phyloP scores from a whole-genome alignment of 2,888 invertebrate genomes.

The Hofmannophila pseudospretella region DNA sequence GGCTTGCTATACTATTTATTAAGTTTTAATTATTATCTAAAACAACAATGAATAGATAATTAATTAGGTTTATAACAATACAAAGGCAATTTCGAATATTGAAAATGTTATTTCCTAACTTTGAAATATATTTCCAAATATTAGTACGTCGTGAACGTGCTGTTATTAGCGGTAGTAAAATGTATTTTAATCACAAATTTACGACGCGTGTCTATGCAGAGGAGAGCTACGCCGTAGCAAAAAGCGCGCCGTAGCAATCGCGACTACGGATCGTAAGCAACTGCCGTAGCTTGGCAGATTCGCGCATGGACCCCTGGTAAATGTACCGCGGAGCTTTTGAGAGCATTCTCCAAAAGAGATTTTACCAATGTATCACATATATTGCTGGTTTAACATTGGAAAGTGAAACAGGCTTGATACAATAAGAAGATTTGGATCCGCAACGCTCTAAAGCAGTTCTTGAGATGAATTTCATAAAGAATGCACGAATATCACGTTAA shows the following conservation, averaged over 20 bases:
- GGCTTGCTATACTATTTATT: too few species aligned
- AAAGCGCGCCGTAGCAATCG: conserved; percentile 45
- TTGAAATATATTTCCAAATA: too few species aligned
- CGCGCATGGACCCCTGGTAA: conserved; percentile 45
- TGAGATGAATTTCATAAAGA: neutral
- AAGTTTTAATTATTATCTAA: too few species aligned
- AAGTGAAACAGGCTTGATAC: too few species aligned
- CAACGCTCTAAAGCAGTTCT: too few species aligned
- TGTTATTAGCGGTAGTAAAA: too few species aligned
- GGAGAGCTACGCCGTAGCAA: conserved; percentile 31
- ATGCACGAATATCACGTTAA: neutral
- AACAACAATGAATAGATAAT: too few species aligned
- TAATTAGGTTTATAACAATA: neutral
- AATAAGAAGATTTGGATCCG: too few species aligned
- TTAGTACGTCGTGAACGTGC: too few species aligned
- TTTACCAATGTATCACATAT: conserved; percentile 11
- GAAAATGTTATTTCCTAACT: too few species aligned
- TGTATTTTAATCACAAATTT: too few species aligned
- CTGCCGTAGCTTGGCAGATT: conserved; percentile 57
- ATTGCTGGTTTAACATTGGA: conserved; percentile 23
- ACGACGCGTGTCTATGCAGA: conserved; percentile 21
- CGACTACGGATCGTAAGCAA: conserved; percentile 61
- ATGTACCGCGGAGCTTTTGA: conserved; percentile 29
- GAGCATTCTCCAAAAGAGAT: neutral
- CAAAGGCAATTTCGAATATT: too few species aligned